Percentiles rank a stretch among this genome's conserved stretches.
Evolutionary conservation across 2,888 invertebrate species (phyloP).

Genomic region (Xestobium rufovillosum): DNA sequence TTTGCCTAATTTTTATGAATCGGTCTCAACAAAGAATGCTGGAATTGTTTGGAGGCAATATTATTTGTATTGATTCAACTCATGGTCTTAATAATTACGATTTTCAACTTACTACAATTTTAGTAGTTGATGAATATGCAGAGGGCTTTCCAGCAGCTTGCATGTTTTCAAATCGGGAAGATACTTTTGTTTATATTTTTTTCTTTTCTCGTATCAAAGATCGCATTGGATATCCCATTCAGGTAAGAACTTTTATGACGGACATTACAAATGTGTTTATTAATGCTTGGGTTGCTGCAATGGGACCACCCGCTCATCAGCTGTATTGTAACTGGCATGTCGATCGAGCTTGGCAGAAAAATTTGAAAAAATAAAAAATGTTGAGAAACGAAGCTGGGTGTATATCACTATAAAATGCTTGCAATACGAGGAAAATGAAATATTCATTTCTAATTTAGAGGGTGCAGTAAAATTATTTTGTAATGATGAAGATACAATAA

Average conservation of each 20-base stretch:
- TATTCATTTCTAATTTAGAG: constrained; percentile 11
- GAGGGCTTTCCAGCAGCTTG: constrained; percentile 13
- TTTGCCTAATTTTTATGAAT: too few relatives aligned
- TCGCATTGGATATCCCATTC: neutral
- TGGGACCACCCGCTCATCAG: constrained; percentile 15
- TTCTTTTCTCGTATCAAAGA: constrained; percentile 3
- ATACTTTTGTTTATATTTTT: constrained; percentile 9
- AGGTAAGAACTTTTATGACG: constrained; percentile 7
- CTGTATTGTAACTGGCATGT: neutral
- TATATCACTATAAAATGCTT: constrained; percentile 6
- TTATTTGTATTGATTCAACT: constrained; percentile 9
- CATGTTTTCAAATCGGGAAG: constrained; percentile 10
- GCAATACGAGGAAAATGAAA: constrained; percentile 9
- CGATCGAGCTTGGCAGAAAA: constrained; percentile 2
- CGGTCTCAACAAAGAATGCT: too few relatives aligned
- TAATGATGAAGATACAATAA: too few relatives aligned
- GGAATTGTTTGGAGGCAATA: constrained; percentile 9
- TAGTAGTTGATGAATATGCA: constrained; percentile 9
- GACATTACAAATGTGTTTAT: constrained; percentile 14
- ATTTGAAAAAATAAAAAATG: constrained; percentile 4
- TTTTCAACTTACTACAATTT: constrained; percentile 11
- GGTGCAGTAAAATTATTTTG: constrained; percentile 20
- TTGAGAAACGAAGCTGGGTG: constrained; percentile 4
- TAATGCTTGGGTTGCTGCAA: constrained; percentile 14
- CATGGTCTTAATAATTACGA: constrained; percentile 12